phyloP scores from a whole-genome alignment of 1,140 invertebrate species.

The Drosophila bocqueti region DNA sequence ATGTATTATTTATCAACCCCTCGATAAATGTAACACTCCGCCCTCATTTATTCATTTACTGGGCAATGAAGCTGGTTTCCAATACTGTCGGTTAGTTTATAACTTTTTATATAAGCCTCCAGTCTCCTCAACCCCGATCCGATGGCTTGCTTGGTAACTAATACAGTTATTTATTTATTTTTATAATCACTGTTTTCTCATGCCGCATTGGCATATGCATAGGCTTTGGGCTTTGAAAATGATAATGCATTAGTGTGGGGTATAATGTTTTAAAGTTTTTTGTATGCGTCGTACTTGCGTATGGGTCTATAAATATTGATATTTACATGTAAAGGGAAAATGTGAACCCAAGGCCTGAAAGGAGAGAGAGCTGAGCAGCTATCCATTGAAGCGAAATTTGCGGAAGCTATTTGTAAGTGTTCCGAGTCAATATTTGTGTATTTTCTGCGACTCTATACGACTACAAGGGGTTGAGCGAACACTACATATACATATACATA shows the following conservation, averaged over 20 bases:
- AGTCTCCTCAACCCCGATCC: no score
- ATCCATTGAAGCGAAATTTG: slow-evolving; percentile 60
- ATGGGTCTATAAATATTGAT: slow-evolving; percentile 43
- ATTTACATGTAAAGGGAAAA: slow-evolving; percentile 22
- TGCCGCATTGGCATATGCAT: neutral
- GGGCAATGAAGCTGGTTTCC: neutral
- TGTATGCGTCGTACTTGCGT: neutral
- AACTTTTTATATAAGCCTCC: no score
- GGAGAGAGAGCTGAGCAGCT: slow-evolving; percentile 17
- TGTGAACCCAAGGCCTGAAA: slow-evolving; percentile 11
- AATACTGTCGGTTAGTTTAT: neutral
- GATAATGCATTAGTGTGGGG: slow-evolving; percentile 14
- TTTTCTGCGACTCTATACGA: slow-evolving; percentile 28
- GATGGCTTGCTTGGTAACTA: neutral
- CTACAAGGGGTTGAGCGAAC: slow-evolving; percentile 24
- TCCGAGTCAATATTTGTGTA: slow-evolving; percentile 62
- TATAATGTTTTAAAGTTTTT: slow-evolving; percentile 3
- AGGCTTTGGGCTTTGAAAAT: slow-evolving; percentile 18
- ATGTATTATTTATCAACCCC: neutral
- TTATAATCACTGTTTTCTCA: neutral
- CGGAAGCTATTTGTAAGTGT: slow-evolving; percentile 72
- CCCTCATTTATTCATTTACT: neutral
- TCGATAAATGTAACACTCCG: neutral
- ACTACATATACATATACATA: neutral
- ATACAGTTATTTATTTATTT: neutral